Evolutionary conservation across 2,797 vertebrate species (phyloP).

Genomic region (Eupleurogrammus muticus): DNA sequence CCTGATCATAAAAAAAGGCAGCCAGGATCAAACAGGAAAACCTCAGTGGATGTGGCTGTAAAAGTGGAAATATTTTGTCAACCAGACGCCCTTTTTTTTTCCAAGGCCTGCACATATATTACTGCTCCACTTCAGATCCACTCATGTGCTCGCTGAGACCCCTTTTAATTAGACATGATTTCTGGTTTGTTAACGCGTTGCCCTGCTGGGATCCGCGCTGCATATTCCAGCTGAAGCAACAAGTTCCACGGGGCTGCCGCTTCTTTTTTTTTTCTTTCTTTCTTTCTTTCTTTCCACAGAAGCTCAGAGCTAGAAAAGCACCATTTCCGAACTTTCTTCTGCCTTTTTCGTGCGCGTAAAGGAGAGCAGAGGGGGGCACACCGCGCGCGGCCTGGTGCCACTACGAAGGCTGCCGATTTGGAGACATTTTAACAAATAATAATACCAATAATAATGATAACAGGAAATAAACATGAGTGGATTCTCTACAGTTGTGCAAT

Average conservation of each 20-base stretch:
- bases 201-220: slow-evolving; percentile 59
- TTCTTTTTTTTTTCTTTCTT: background rate
- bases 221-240: slow-evolving; percentile 69
- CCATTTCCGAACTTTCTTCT: slow-evolving; percentile 21
- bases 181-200: slow-evolving; percentile 62
- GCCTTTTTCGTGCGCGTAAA: background rate
- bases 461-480: background rate
- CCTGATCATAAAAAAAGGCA: slow-evolving; percentile 66
- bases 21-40: slow-evolving; percentile 65
- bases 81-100: slow-evolving; percentile 39
- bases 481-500: background rate
- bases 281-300: slow-evolving; percentile 20
- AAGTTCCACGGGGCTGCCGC: slow-evolving; percentile 58
- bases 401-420: slow-evolving; percentile 11
- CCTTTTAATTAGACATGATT: slow-evolving; percentile 68
- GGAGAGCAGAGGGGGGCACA: background rate
- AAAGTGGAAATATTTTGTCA: slow-evolving; percentile 68
- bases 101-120: slow-evolving; percentile 50
- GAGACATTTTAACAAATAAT: slow-evolving; percentile 23
- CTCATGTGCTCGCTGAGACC: slow-evolving; percentile 42
- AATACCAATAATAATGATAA: background rate
- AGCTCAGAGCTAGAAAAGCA: slow-evolving; percentile 26
- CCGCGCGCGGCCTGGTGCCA: background rate
- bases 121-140: slow-evolving; percentile 23
- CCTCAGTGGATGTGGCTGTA: slow-evolving; percentile 56